Conservation (phyloP, 2,888 invertebrate genomes). For the Galerucella nymphaeae region DNA sequence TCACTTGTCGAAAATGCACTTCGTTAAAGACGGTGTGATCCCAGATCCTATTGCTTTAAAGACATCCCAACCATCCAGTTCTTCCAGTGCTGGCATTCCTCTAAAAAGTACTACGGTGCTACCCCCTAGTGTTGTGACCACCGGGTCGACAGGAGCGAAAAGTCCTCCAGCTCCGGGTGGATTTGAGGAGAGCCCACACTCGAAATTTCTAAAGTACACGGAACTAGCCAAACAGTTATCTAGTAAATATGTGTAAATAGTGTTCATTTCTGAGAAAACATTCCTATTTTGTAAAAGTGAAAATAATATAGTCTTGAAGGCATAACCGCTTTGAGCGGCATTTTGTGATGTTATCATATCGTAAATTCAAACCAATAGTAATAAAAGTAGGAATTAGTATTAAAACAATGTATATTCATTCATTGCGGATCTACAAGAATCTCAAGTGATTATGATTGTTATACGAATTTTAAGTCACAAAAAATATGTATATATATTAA, state of each 20-base stretch:
- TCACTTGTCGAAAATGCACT: slow-evolving; percentile 95
- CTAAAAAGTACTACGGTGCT: slow-evolving; percentile 54
- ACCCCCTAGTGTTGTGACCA: slow-evolving; percentile 50
- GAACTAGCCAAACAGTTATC: slow-evolving; percentile 98
- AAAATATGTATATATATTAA: slow-evolving; percentile 58
- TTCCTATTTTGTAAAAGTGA: slow-evolving; percentile 52
- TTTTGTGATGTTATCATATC: slow-evolving; percentile 85
- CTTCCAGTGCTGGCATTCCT: slow-evolving; percentile 54
- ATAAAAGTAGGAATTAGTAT: slow-evolving; percentile 54
- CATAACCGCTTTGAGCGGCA: slow-evolving; percentile 62
- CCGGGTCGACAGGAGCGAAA: slow-evolving; percentile 54
- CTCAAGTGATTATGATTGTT: slow-evolving; percentile 65
- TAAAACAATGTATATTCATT: slow-evolving; percentile 50
- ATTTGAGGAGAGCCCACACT: slow-evolving; percentile 92
- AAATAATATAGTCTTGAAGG: slow-evolving; percentile 56
- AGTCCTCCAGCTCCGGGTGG: slow-evolving; percentile 66
- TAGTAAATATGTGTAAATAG: slow-evolving; percentile 90
- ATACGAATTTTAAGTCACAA: slow-evolving; percentile 64
- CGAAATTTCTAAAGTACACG: slow-evolving; percentile 98
- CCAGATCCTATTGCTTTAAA: slow-evolving; percentile 79
- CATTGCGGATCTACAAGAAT: slow-evolving; percentile 59
- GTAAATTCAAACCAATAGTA: slow-evolving; percentile 62
- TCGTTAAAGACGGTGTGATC: slow-evolving; percentile 90
- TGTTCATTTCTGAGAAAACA: slow-evolving; percentile 33
- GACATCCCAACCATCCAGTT: slow-evolving; percentile 59